Conservation (phyloP, 2,797 vertebrate species). For the Apogon talboti region DNA sequence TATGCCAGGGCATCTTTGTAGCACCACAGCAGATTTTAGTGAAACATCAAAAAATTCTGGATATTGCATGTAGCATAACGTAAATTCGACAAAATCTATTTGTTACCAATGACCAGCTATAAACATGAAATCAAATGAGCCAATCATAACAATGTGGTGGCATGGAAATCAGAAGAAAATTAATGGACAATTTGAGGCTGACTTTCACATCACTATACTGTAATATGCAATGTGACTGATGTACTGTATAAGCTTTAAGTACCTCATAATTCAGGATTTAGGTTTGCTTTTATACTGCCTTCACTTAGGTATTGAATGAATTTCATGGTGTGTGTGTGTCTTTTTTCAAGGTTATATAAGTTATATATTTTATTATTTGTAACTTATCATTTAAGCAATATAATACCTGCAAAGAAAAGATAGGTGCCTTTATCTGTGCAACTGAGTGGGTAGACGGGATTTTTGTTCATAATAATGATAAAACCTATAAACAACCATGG, state of each 20-base stretch:
- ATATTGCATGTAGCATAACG: no score
- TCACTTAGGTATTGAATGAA: neutral
- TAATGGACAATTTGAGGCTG: neutral
- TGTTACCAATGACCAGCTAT: neutral
- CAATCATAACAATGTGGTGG: neutral
- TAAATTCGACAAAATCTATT: no score
- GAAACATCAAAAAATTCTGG: no score
- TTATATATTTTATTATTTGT: neutral
- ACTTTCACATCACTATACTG: neutral
- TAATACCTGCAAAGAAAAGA: constrained; percentile 8
- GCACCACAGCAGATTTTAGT: no score
- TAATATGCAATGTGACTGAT: neutral
- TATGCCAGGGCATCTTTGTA: no score
- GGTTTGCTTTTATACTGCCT: neutral
- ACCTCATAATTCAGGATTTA: constrained; percentile 2
- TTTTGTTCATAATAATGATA: neutral
- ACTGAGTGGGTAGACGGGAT: neutral
- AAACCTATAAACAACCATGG: neutral
- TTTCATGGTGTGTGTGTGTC: neutral
- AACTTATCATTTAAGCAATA: neutral
- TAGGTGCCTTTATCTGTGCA: constrained; percentile 8
- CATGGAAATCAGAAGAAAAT: neutral
- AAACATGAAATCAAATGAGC: constrained; percentile 13
- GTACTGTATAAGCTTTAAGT: neutral
- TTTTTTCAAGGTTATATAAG: neutral